These are phyloP conservation scores for Ploceus nigricollis DNA, from an alignment of 2,113 vertebrate genomes.

Conservation along the genomic window DNA sequence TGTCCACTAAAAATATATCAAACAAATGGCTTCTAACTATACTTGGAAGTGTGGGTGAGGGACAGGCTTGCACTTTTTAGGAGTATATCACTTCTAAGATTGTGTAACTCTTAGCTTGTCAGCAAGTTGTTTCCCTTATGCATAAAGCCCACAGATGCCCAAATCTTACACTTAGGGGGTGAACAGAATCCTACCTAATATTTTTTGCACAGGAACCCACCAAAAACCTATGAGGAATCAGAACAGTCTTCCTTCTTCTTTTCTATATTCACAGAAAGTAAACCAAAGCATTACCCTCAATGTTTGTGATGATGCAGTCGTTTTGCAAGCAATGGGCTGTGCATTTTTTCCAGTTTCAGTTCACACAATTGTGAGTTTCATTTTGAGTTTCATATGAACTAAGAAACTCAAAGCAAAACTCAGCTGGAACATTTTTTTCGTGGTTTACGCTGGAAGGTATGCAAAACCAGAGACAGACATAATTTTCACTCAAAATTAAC, in stretches of 20 bases:
- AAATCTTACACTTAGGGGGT: neutral
- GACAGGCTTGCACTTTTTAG: neutral
- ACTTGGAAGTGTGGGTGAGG: neutral
- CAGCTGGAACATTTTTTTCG: constrained; percentile 22
- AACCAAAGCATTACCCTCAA: neutral
- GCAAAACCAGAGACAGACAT: constrained; percentile 39
- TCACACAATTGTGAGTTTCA: constrained; percentile 21
- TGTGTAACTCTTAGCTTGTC: neutral
- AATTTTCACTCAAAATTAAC: constrained; percentile 14
- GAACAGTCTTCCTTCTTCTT: neutral
- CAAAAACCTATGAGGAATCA: neutral
- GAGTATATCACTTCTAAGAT: neutral
- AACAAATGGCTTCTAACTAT: neutral
- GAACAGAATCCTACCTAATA: neutral
- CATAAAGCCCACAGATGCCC: neutral
- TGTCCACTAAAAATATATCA: constrained; percentile 16
- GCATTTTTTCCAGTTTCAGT: constrained; percentile 23
- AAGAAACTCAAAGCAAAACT: constrained; percentile 52
- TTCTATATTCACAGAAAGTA: neutral
- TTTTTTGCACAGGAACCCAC: neutral
- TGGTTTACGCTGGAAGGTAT: constrained; percentile 25
- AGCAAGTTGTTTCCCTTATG: neutral
- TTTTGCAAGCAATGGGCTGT: neutral
- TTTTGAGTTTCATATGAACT: constrained; percentile 28
- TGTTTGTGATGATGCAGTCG: neutral